Evolutionary conservation across 1,140 invertebrate species (phyloP).

Genomic region (Anthonomus grandis): DNA sequence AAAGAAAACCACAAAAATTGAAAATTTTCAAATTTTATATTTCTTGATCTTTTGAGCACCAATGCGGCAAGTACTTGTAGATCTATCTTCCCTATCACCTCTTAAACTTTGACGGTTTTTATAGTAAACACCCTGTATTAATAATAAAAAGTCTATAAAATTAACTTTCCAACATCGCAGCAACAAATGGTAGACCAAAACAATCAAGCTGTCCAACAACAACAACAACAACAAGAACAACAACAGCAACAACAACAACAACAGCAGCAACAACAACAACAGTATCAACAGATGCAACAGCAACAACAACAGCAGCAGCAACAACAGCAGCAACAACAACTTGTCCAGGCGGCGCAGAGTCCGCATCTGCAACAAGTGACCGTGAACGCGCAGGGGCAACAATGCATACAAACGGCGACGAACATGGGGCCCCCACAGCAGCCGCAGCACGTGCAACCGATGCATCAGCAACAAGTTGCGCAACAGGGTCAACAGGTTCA

Average conservation of each 20-base stretch:
- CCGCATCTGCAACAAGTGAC: conserved; percentile 56
- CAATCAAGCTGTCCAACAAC: conserved; percentile 48
- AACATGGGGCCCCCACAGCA: conserved; percentile 53
- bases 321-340: conserved; percentile 44
- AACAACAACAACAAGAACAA: conserved; percentile 46
- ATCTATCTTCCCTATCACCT: too few relatives aligned
- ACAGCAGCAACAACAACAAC: conserved; percentile 53
- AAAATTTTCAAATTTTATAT: too few relatives aligned
- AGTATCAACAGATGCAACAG: conserved; percentile 24
- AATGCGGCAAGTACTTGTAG: too few relatives aligned
- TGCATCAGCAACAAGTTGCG: conserved; percentile 45
- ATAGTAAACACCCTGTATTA: background rate
- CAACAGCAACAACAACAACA: conserved; percentile 48
- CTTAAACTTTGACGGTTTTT: background rate
- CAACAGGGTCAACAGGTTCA: conserved; percentile 42
- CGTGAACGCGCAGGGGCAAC: conserved; percentile 45
- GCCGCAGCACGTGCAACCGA: conserved; percentile 46
- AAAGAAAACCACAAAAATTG: too few relatives aligned
- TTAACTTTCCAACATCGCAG: conserved; percentile 2
- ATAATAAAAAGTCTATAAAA: background rate
- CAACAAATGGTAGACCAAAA: conserved; percentile 42
- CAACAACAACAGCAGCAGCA: conserved; percentile 37
- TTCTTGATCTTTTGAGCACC: too few relatives aligned
- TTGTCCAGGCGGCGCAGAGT: conserved; percentile 53
- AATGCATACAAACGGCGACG: conserved; percentile 36